Base-by-base conservation (phyloP, 2,797 vertebrate species). In the Trematomus bernacchii region DNA sequence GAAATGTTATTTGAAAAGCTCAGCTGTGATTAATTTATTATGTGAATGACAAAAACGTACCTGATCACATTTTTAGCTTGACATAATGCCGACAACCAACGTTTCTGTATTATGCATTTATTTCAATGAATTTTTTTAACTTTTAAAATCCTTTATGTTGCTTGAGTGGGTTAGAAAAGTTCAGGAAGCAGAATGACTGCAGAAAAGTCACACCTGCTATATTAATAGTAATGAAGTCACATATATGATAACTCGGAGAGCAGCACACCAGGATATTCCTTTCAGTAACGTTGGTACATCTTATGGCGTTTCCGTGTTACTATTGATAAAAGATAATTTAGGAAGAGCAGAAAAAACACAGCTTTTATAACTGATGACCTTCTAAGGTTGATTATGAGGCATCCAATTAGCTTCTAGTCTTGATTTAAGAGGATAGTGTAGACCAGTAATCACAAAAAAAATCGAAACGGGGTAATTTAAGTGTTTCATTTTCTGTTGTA, bases 11-110 rank as follows among this genome's bases (percentile, higher is more conserved):
- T 71, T 76, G 27, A 79, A 79, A 81, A 76, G 57, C 84, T 79
- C 73, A 69, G 70, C 70, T 85, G 74, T 83, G 82, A 80, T 86
- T 85, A 72, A 87, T 82, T 79, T 71, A 85, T 75, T 71, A 77
- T 87, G 76, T 71, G 61, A 72, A 83, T 71, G 76, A 59, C 66
- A 71, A 18, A 78, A 86, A 80, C 55, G 51, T 37, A 79, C 51
- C 50, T 30, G 14, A 69, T 76, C 55, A 5, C 77, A 13, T 68
- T 55, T 71, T 59, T 44, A 33, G 48, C 27, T 23, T 33, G 33
- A 73, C 46, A 57, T 30, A 44, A 50, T 66, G 53, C 58, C 44
- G 73, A 72, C 51, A 71, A 73, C 54, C 44, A 50, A 58, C n/a
- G 51, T 66, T 54, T 48, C 14, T 27, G 27, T 27, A 27, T 5